A percentile compares a stretch with the other conserved stretches of the same genome.
phyloP scores from a whole-genome alignment of 1,140 invertebrate genomes.

The Papilio glaucus region DNA sequence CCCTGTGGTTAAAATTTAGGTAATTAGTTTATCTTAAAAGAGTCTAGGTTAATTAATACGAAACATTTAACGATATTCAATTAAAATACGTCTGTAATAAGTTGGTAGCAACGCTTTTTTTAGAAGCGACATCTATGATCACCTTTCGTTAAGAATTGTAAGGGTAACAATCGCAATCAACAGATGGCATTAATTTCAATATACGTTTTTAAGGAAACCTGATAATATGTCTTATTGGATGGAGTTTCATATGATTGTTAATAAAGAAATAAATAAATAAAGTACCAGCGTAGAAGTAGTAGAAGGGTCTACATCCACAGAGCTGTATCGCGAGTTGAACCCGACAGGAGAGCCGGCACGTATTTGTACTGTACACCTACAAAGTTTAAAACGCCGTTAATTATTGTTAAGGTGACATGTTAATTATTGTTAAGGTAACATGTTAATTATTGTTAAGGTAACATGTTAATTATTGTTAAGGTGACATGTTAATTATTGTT shows the following conservation, averaged over 20 bases:
- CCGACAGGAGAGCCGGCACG: conserved; percentile 81
- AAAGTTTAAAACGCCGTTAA: conserved; percentile 17
- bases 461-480: no score
- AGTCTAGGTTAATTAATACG: no score
- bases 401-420: background rate
- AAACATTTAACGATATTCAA: no score
- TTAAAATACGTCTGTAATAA: no score
- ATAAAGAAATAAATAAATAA: background rate
- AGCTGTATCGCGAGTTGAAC: conserved; percentile 72
- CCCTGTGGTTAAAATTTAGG: no score
- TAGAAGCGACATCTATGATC: background rate
- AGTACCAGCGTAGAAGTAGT: conserved; percentile 76
- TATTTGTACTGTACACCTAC: conserved; percentile 79
- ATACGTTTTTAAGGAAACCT: background rate
- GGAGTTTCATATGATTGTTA: conserved; percentile 21
- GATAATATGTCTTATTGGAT: background rate
- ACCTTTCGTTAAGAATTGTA: no score
- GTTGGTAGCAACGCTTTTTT: no score
- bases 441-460: no score
- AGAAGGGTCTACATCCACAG: conserved; percentile 83
- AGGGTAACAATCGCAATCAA: no score
- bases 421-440: no score
- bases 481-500: no score
- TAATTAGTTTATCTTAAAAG: no score
- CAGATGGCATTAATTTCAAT: background rate